Conservation (phyloP, 2,888 invertebrate genomes). For the Plebejus argus region DNA sequence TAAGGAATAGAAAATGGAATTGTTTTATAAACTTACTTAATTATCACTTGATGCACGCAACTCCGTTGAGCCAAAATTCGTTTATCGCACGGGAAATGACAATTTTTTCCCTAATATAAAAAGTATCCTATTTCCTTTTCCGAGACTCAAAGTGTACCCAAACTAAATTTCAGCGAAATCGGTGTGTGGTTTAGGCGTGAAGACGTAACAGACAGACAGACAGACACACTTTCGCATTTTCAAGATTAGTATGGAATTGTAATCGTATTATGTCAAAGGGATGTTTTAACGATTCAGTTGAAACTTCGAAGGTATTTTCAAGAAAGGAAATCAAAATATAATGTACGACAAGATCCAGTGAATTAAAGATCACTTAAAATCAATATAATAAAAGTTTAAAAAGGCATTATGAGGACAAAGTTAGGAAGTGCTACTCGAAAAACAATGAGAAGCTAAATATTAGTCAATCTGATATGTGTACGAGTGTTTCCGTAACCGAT, state of each 20-base stretch:
- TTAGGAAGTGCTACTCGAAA: conserved; percentile 25
- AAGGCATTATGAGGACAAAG: neutral
- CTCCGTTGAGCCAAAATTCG: too few relatives aligned
- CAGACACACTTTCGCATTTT: too few relatives aligned
- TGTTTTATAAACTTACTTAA: neutral
- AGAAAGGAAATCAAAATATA: too few relatives aligned
- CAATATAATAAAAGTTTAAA: neutral
- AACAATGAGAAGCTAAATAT: conserved; percentile 60
- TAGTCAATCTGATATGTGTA: conserved; percentile 66
- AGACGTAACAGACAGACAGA: too few relatives aligned
- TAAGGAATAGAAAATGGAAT: neutral
- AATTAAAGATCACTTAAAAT: neutral
- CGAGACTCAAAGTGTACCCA: neutral
- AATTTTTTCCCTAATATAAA: too few relatives aligned
- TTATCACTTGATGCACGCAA: too few relatives aligned
- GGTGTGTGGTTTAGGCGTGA: too few relatives aligned
- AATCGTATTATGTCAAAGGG: neutral
- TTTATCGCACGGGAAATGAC: too few relatives aligned
- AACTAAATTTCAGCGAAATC: neutral
- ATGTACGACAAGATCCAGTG: too few relatives aligned
- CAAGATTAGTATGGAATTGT: neutral
- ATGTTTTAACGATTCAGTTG: neutral
- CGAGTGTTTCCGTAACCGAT: conserved; percentile 77
- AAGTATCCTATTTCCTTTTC: too few relatives aligned
- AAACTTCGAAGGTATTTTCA: neutral